phyloP scores from a whole-genome alignment of 2,888 invertebrate genomes.

The Leptothorax acervorum region DNA sequence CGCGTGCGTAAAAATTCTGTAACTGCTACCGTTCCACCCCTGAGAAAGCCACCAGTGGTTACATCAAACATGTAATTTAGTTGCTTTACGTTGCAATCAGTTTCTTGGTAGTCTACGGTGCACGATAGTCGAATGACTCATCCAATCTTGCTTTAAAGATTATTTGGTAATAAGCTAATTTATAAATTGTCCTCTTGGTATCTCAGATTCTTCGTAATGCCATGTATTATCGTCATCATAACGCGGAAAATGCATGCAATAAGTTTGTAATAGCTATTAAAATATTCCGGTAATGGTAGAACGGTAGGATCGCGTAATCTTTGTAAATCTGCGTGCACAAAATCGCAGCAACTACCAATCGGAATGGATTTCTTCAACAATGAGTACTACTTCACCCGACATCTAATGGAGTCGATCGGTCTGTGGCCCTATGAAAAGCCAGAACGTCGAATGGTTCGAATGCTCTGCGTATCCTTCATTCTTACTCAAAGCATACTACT shows the following conservation, averaged over 20 bases:
- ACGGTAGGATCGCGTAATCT: not conserved
- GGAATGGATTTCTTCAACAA: constrained; percentile 40
- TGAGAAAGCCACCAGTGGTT: not conserved
- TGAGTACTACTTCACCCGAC: constrained; percentile 33
- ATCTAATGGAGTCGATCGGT: constrained; percentile 33
- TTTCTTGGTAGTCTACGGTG: not conserved
- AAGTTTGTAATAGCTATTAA: constrained; percentile 32
- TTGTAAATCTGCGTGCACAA: constrained; percentile 7
- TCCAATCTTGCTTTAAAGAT: not conserved
- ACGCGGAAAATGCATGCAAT: constrained; percentile 20
- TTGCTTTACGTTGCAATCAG: constrained; percentile 11
- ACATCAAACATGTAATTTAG: constrained; percentile 27
- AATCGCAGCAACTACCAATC: not conserved
- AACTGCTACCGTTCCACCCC: not conserved
- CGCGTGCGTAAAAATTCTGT: constrained; percentile 18
- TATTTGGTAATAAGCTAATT: constrained; percentile 21
- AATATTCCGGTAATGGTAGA: constrained; percentile 13
- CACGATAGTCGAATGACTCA: constrained; percentile 2
- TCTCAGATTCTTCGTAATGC: constrained; percentile 12
- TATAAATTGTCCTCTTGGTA: constrained; percentile 8
- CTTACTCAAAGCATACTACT: not conserved
- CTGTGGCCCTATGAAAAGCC: constrained; percentile 49
- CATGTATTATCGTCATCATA: constrained; percentile 15
- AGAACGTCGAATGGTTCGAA: constrained; percentile 10
- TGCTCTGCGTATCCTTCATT: not conserved